These are phyloP conservation scores for Tapera naevia DNA, from an alignment of 2,797 vertebrate genomes.

Conservation along the genomic window DNA sequence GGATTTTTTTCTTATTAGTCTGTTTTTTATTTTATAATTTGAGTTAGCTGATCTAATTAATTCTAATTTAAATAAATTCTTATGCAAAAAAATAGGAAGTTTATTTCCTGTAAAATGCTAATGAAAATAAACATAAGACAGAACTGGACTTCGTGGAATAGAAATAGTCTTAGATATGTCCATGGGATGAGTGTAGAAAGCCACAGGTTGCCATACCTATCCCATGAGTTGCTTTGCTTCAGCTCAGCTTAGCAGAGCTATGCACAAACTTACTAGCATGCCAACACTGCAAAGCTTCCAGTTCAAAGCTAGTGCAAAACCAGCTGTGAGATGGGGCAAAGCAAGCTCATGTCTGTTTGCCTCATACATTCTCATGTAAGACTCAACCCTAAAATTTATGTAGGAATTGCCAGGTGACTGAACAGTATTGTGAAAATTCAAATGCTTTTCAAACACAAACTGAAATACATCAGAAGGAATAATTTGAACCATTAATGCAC, in stretches of 20 bases:
- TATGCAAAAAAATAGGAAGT: neutral
- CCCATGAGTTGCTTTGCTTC: neutral
- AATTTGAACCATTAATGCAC: neutral
- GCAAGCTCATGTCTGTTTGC: neutral
- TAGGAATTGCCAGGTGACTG: neutral
- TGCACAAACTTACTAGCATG: neutral
- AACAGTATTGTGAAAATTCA: neutral
- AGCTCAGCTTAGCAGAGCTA: no score
- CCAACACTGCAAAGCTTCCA: neutral
- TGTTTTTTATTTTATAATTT: neutral
- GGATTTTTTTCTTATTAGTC: neutral
- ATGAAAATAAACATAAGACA: neutral
- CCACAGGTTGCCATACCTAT: neutral
- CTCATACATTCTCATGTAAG: fast-evolving
- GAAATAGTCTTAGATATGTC: neutral
- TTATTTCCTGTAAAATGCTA: neutral
- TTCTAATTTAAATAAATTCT: neutral
- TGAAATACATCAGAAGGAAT: neutral
- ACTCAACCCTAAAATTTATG: neutral
- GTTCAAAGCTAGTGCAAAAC: neutral
- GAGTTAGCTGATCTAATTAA: neutral
- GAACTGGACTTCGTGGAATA: neutral
- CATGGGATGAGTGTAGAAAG: neutral
- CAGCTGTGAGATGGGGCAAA: neutral
- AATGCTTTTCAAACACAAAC: neutral